Base-by-base conservation (phyloP, 1,140 invertebrate species). In the Phortica variegata region DNA sequence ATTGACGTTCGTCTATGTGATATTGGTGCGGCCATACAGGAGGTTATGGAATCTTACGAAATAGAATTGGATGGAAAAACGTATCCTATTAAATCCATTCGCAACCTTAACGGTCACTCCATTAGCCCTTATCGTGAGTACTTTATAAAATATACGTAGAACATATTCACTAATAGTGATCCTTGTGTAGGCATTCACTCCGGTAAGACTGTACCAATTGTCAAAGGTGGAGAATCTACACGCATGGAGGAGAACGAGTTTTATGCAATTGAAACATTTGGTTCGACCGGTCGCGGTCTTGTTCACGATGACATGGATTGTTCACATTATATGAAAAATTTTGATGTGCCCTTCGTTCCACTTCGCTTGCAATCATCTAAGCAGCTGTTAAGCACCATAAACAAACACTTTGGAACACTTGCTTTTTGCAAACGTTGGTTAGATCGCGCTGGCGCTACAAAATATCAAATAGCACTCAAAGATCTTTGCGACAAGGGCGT, bases 251-350 rank as follows among this genome's bases (percentile, higher is more conserved):
- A 98, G 78, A 93, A 96, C 76, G 96, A 98, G 78, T 94, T 98
- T 73, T 99, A 98, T 80, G 97, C 97, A 0, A 99, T 99, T 55
- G 97, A 99, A 79, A 99, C 97, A 1, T 99, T 99, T 76, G 97
- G 97, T 6, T 98, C 95, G 3, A 99, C 97, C 10, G 97, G 97
- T 3, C 87, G 89, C 54, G 97, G 97, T 10, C 82, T 92, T 43
- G 96, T 99, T 2, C 94, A 98, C 76, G 96, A 99, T 77, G 97
- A 99, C 75, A 95, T 98, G 90, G 97, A 99, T 69, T 93, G 90
- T 53, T 98, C 95, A 21, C 97, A 99, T 80, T 99, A 99, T 71
- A 99, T 99, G 97, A 99, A 98, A 77, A 96, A 97, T 74, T 99
- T 91, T 78, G 95, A 99, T 63, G 86, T 87, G 75, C 89, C 90